phyloP scores from a whole-genome alignment of 2,797 vertebrate genomes.

The Monodelphis domestica region DNA sequence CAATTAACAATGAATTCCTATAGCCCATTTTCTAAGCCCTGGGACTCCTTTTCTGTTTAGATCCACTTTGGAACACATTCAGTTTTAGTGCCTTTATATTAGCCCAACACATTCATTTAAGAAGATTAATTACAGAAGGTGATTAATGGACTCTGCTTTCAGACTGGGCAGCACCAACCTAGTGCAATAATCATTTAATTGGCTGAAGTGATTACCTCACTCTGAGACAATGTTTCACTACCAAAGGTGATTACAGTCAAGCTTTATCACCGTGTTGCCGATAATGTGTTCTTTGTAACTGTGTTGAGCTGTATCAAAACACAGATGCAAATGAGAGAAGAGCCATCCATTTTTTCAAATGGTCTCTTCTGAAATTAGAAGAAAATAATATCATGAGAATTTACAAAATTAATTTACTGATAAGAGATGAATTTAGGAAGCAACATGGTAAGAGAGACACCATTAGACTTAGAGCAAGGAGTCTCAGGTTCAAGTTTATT shows the following conservation, averaged over 20 bases:
- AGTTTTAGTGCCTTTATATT: constrained; percentile 23
- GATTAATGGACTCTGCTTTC: constrained; percentile 20
- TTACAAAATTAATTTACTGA: background rate
- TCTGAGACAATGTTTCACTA: background rate
- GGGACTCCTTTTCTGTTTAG: background rate
- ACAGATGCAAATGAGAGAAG: background rate
- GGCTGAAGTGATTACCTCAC: constrained; percentile 39
- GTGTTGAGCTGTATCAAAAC: background rate
- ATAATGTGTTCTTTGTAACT: background rate
- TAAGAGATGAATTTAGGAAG: background rate
- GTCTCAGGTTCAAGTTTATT: background rate
- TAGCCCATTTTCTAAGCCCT: background rate
- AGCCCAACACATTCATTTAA: constrained; percentile 50
- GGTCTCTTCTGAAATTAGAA: background rate
- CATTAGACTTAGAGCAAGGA: background rate
- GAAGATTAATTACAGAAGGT: background rate
- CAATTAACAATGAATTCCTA: background rate
- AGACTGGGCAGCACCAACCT: constrained; percentile 44
- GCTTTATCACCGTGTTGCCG: background rate
- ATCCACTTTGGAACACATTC: background rate
- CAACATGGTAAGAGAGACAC: background rate
- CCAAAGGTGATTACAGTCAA: background rate
- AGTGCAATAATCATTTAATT: constrained; percentile 67
- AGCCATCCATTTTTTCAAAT: background rate
- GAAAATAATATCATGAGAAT: background rate